Percentiles rank a stretch among this genome's conserved stretches.
Evolutionary conservation across 2,888 invertebrate genomes (phyloP).

Genomic region (Dioctria linearis): DNA sequence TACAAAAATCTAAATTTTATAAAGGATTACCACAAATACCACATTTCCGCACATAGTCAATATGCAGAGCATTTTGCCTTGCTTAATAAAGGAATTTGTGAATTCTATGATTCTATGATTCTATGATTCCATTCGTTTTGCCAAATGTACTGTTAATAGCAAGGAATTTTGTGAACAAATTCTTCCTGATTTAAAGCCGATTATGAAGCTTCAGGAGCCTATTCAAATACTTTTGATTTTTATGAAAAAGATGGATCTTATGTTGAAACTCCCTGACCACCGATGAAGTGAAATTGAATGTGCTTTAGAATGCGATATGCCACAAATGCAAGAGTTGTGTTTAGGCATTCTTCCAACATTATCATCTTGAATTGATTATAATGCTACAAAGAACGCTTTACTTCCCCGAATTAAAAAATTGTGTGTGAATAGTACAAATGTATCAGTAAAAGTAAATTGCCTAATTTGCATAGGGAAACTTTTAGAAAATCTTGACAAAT

Average conservation of each 20-base stretch:
- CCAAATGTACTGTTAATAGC: slow-evolving; percentile 92
- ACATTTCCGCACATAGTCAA: slow-evolving; percentile 90
- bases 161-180: slow-evolving; percentile 88
- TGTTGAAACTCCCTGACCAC: slow-evolving; percentile 91
- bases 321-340: slow-evolving; percentile 93
- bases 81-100: slow-evolving; percentile 90
- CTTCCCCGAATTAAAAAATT: slow-evolving; percentile 93
- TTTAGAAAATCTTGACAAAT: slow-evolving; percentile 94
- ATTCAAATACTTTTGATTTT: slow-evolving; percentile 93
- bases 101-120: too few species aligned
- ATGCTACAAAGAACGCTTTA: slow-evolving; percentile 95
- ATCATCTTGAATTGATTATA: slow-evolving; percentile 90
- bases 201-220: slow-evolving; percentile 93
- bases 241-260: slow-evolving; percentile 94
- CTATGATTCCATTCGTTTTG: slow-evolving; percentile 97
- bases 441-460: slow-evolving; percentile 95
- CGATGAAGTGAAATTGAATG: slow-evolving; percentile 91
- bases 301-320: slow-evolving; percentile 86
- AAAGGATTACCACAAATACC: slow-evolving; percentile 92
- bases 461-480: slow-evolving; percentile 93
- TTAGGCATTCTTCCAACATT: slow-evolving; percentile 92
- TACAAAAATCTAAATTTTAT: slow-evolving; percentile 98
- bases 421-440: slow-evolving; percentile 84
- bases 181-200: slow-evolving; percentile 88
- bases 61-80: slow-evolving; percentile 88